A percentile compares a stretch with the other conserved stretches of the same genome.
Evolutionary conservation across 2,797 vertebrate species (phyloP).

Genomic region (Enteromius trimaculatus): DNA sequence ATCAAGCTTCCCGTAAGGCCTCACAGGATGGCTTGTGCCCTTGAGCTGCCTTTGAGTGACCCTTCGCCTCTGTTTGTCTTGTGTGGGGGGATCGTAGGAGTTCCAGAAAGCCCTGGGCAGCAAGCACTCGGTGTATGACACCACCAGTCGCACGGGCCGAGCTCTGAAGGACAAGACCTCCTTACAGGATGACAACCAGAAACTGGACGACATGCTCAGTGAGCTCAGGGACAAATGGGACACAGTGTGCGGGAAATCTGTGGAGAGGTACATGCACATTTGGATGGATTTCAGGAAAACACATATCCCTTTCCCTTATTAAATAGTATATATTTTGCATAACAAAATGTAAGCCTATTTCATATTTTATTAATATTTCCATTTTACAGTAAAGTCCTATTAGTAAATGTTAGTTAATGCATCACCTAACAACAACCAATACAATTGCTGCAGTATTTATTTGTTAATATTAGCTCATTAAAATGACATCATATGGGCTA

Average conservation of each 20-base stretch:
- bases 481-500: background rate
- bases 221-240: conserved; percentile 99
- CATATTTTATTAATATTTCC: background rate
- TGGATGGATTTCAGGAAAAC: background rate
- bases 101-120: conserved; percentile 96
- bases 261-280: conserved; percentile 86
- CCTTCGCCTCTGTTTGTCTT: conserved; percentile 16
- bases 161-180: conserved; percentile 94
- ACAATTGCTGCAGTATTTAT: background rate
- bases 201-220: conserved; percentile 95
- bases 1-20: conserved; percentile 7
- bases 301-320: background rate
- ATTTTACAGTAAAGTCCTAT: background rate
- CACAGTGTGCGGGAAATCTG: conserved; percentile 96
- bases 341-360: background rate
- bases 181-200: conserved; percentile 92
- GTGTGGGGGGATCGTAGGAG: conserved; percentile 76
- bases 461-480: background rate
- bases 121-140: conserved; percentile 97
- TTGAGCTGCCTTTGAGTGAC: conserved; percentile 29
- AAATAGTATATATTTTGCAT: background rate
- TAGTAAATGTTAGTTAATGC: background rate
- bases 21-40: conserved; percentile 24
- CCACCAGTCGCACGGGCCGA: conserved; percentile 90
- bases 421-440: background rate